phyloP scores from a whole-genome alignment of 2,888 invertebrate species.

The Sthenelais limicola region DNA sequence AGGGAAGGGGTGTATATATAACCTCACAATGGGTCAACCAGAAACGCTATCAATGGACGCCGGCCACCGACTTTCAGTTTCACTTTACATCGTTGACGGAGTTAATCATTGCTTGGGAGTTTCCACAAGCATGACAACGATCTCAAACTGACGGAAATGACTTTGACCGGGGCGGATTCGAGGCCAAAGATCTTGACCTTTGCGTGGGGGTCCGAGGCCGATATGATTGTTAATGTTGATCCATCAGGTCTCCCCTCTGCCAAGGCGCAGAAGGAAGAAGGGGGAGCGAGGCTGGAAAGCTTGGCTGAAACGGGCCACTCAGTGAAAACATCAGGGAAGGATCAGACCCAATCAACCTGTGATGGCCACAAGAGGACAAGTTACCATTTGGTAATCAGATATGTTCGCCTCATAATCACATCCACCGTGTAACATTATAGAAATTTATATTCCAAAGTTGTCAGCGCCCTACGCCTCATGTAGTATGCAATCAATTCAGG shows the following conservation, averaged over 20 bases:
- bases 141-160: neutral
- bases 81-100: constrained; percentile 9
- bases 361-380: neutral
- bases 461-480: too few species aligned
- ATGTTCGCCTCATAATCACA: too few species aligned
- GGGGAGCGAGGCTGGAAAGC: neutral
- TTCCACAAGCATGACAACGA: constrained; percentile 1
- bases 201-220: neutral
- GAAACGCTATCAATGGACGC: too few species aligned
- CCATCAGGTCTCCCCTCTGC: neutral
- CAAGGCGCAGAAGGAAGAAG: neutral
- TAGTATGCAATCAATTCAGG: too few species aligned
- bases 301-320: neutral
- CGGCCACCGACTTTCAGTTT: constrained; percentile 11
- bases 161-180: constrained; percentile 15
- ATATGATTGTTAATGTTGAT: constrained; percentile 11
- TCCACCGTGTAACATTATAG: too few species aligned
- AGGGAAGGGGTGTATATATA: too few species aligned
- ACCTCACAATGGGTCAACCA: too few species aligned
- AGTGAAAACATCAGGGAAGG: neutral
- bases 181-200: neutral
- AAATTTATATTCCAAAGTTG: too few species aligned
- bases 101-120: constrained; percentile 9
- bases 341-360: neutral
- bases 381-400: too few species aligned